A percentile compares a stretch with the other conserved stretches of the same genome.
Evolutionary conservation across 2,888 invertebrate genomes (phyloP).

Genomic region (Muscina levida): DNA sequence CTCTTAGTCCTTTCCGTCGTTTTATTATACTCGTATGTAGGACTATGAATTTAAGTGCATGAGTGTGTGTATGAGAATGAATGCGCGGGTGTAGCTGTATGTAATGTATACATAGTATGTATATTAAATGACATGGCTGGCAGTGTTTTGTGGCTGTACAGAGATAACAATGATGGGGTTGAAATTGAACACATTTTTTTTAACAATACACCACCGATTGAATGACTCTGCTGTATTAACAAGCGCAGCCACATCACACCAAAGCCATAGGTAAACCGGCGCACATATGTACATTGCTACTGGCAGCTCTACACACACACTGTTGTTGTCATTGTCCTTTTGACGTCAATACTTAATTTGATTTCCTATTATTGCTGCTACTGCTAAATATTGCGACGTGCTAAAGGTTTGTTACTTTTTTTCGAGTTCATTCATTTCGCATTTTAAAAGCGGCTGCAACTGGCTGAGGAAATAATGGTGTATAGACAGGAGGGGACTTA

Average conservation of each 20-base stretch:
- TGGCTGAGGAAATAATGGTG: neutral
- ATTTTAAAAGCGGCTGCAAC: too few species aligned
- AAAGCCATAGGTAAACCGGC: neutral
- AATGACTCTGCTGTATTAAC: neutral
- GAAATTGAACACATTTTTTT: slow-evolving; percentile 36
- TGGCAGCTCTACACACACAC: too few species aligned
- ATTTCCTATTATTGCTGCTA: slow-evolving; percentile 41
- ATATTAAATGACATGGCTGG: neutral
- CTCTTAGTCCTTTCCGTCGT: slow-evolving; percentile 15
- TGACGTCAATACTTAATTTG: slow-evolving; percentile 67
- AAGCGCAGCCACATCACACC: neutral
- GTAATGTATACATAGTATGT: neutral
- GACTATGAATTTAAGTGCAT: too few species aligned
- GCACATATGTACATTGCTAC: neutral
- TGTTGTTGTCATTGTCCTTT: slow-evolving; percentile 57
- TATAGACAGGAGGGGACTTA: too few species aligned
- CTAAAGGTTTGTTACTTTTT: slow-evolving; percentile 8
- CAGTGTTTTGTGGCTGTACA: too few species aligned
- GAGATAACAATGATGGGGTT: slow-evolving; percentile 29
- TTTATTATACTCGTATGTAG: too few species aligned
- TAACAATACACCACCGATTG: slow-evolving; percentile 16
- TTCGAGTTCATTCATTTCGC: neutral
- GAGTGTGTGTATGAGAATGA: neutral
- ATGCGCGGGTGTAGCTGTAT: neutral
- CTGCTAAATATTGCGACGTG: slow-evolving; percentile 44